Evolutionary conservation across 2,113 vertebrate species (phyloP).

Genomic region (Gobius niger): DNA sequence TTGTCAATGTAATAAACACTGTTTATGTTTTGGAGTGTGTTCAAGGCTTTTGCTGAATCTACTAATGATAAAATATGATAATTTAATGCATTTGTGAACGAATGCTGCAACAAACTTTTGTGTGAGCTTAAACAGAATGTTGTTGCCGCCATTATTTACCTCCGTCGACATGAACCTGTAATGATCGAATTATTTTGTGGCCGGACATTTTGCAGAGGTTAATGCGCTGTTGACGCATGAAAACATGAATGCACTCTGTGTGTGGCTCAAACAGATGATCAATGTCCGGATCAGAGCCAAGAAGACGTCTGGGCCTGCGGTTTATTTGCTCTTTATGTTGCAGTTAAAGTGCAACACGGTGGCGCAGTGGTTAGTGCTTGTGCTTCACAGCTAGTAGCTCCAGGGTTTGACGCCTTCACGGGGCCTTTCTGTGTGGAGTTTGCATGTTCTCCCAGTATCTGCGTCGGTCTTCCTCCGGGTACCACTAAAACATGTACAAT

Average conservation of each 20-base stretch:
- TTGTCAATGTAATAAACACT: background rate
- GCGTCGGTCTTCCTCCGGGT: too few relatives aligned
- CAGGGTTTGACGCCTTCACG: too few relatives aligned
- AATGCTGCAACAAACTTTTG: background rate
- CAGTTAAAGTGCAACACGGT: background rate
- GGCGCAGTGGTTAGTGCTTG: too few relatives aligned
- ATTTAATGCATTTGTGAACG: background rate
- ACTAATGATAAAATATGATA: background rate
- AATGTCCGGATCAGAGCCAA: background rate
- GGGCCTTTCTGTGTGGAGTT: too few relatives aligned
- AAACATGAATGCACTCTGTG: conserved; percentile 16
- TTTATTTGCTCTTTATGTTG: conserved; percentile 35
- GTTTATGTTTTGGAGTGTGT: background rate
- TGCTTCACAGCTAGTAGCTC: too few relatives aligned
- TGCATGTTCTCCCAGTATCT: too few relatives aligned
- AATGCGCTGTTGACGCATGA: background rate
- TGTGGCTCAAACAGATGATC: conserved; percentile 5
- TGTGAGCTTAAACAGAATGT: background rate
- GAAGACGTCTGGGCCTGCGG: conserved; percentile 22
- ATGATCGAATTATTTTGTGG: background rate
- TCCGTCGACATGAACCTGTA: conserved; percentile 8
- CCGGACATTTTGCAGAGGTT: background rate
- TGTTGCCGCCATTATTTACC: background rate
- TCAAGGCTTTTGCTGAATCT: conserved; percentile 7
- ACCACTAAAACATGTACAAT: too few relatives aligned